Conservation (phyloP, 2,113 vertebrate genomes). For the Lamprotornis superbus region DNA sequence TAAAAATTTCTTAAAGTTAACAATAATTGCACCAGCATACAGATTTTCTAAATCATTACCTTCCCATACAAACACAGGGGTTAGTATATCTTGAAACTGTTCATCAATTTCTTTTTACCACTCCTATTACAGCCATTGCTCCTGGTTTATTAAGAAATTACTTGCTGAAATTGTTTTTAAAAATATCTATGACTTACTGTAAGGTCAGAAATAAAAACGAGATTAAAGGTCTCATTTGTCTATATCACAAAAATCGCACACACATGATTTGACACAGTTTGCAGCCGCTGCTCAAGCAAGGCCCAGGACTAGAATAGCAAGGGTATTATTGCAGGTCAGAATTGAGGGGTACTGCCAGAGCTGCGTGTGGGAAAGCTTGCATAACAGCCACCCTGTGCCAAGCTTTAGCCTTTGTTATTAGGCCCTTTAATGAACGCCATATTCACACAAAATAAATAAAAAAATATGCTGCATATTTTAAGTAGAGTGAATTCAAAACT, state of each 20-base stretch:
- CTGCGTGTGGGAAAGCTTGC: constrained; percentile 64
- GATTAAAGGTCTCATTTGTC: constrained; percentile 26
- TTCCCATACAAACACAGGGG: constrained; percentile 54
- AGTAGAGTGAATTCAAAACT: constrained; percentile 48
- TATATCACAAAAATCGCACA: constrained; percentile 10
- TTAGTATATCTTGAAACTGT: background rate
- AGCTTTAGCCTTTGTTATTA: constrained; percentile 69
- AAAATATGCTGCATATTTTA: constrained; percentile 58
- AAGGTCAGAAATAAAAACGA: background rate
- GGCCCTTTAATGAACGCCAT: constrained; percentile 67
- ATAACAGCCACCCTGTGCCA: constrained; percentile 57
- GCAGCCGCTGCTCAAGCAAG: constrained; percentile 27
- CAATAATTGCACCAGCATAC: constrained; percentile 58
- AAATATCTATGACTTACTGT: constrained; percentile 16
- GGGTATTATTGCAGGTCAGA: constrained; percentile 66
- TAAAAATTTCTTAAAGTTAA: constrained; percentile 65
- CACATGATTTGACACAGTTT: constrained; percentile 43
- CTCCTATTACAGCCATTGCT: background rate
- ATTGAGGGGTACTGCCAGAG: constrained; percentile 59
- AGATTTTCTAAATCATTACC: constrained; percentile 72
- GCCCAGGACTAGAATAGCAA: constrained; percentile 55
- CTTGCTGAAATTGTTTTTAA: constrained; percentile 34
- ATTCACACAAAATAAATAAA: constrained; percentile 55
- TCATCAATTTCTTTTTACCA: constrained; percentile 2
- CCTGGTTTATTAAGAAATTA: constrained; percentile 42